phyloP scores from a whole-genome alignment of 2,888 invertebrate species.

The Liodrosophila aerea region DNA sequence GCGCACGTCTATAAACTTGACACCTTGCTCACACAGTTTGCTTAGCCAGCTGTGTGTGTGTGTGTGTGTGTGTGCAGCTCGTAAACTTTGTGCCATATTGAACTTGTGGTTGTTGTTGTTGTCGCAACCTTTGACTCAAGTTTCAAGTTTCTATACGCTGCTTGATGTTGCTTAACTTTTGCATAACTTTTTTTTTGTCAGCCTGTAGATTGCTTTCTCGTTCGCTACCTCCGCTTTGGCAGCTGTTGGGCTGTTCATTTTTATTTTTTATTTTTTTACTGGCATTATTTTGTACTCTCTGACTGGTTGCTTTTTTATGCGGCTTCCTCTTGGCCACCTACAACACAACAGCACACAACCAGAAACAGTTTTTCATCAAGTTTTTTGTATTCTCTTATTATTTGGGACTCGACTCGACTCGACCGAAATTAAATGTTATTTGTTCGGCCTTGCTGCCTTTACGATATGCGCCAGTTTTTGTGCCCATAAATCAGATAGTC shows the following conservation, averaged over 20 bases:
- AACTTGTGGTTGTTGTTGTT: background rate
- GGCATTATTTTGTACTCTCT: slow-evolving; percentile 51
- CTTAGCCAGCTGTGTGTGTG: slow-evolving; percentile 9
- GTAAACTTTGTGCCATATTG: slow-evolving; percentile 51
- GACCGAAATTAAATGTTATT: slow-evolving; percentile 72
- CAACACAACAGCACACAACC: too few species aligned
- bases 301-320: slow-evolving; percentile 31
- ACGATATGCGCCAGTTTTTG: slow-evolving; percentile 62
- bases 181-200: slow-evolving; percentile 8
- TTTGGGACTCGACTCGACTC: slow-evolving; percentile 28
- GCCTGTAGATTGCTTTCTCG: background rate
- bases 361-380: slow-evolving; percentile 66
- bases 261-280: slow-evolving; percentile 66
- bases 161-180: slow-evolving; percentile 1
- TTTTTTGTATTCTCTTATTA: slow-evolving; percentile 23
- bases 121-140: background rate
- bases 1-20: slow-evolving; percentile 63
- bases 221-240: background rate
- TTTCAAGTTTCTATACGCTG: background rate
- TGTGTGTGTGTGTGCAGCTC: slow-evolving; percentile 43
- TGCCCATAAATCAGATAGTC: slow-evolving; percentile 58
- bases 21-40: slow-evolving; percentile 48
- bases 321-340: slow-evolving; percentile 11
- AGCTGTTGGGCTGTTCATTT: slow-evolving; percentile 44
- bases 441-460: slow-evolving; percentile 53